Conservation (phyloP, 2,888 invertebrate species). For the Limnephilus auricula region DNA sequence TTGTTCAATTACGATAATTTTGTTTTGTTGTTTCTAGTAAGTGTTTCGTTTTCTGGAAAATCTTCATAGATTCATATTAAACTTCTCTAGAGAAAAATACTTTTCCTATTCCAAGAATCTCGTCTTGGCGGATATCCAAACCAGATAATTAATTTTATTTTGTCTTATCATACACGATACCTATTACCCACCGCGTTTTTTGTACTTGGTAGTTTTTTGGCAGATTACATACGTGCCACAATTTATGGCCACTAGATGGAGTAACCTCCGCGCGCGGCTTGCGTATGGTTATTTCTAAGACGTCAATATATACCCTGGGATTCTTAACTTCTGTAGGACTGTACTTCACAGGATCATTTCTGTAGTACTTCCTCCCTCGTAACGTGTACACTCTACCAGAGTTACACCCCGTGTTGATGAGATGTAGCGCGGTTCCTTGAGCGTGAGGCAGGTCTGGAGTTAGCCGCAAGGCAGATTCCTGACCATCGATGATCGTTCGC, state of each 20-base stretch:
- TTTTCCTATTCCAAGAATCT: background rate
- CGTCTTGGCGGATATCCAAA: background rate
- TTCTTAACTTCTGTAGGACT: conserved; percentile 59
- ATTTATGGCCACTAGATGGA: background rate
- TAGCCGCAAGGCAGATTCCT: background rate
- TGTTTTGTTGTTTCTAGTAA: no score
- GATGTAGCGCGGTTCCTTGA: conserved; percentile 67
- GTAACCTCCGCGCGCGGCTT: background rate
- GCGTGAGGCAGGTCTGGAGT: conserved; percentile 67
- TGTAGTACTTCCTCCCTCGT: conserved; percentile 66
- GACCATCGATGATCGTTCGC: conserved; percentile 66
- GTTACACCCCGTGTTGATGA: conserved; percentile 67
- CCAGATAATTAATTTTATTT: background rate
- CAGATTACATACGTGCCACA: no score
- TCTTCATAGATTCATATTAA: no score
- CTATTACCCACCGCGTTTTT: no score
- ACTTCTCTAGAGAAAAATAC: no score
- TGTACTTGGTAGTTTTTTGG: no score
- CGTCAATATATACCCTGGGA: background rate
- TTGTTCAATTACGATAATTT: no score
- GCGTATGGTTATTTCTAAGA: background rate
- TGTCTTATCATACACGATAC: no score
- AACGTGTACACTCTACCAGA: conserved; percentile 63
- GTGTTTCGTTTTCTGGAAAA: no score
- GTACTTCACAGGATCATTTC: conserved; percentile 67